Percentiles rank a stretch among this genome's conserved stretches.
These are phyloP conservation scores for Protosalanx chinensis DNA, from an alignment of 2,797 vertebrate species.

Conservation along the genomic window DNA sequence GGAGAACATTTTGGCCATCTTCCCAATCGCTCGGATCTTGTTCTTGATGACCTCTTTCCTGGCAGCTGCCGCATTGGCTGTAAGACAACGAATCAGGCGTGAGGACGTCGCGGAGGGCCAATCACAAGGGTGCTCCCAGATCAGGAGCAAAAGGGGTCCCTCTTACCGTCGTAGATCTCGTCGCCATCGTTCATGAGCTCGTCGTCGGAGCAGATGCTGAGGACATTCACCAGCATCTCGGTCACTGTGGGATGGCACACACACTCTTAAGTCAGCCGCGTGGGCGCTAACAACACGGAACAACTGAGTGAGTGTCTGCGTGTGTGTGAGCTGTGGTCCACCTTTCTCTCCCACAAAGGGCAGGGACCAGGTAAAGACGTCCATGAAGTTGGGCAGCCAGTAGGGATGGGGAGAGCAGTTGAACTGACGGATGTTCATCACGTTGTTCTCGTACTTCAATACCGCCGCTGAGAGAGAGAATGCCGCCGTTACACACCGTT, in stretches of 20 bases:
- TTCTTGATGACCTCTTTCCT: conserved; percentile 83
- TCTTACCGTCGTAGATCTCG: conserved; percentile 90
- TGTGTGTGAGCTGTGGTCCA: conserved; percentile 40
- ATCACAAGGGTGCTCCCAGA: not conserved
- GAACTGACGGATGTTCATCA: conserved; percentile 99
- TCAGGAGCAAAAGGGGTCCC: not conserved
- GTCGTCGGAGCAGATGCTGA: conserved; percentile 98
- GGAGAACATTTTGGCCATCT: conserved; percentile 82
- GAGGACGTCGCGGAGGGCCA: not conserved
- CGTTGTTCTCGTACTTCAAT: conserved; percentile 97
- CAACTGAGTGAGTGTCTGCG: not conserved
- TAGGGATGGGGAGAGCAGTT: conserved; percentile 98
- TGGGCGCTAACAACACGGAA: not conserved
- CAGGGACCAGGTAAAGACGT: conserved; percentile 98
- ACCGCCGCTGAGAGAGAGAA: conserved; percentile 80
- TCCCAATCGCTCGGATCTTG: conserved; percentile 81
- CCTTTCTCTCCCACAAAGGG: conserved; percentile 97
- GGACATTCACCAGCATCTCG: conserved; percentile 97
- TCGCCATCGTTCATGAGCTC: conserved; percentile 93
- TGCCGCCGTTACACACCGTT: not conserved
- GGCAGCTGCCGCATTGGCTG: conserved; percentile 78
- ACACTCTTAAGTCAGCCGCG: conserved; percentile 14
- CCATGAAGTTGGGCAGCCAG: conserved; percentile 99
- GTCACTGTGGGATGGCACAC: conserved; percentile 77
- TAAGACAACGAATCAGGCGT: conserved; percentile 16